Evolutionary conservation across 2,113 vertebrate species (phyloP).

Genomic region (Gavialis gangeticus): DNA sequence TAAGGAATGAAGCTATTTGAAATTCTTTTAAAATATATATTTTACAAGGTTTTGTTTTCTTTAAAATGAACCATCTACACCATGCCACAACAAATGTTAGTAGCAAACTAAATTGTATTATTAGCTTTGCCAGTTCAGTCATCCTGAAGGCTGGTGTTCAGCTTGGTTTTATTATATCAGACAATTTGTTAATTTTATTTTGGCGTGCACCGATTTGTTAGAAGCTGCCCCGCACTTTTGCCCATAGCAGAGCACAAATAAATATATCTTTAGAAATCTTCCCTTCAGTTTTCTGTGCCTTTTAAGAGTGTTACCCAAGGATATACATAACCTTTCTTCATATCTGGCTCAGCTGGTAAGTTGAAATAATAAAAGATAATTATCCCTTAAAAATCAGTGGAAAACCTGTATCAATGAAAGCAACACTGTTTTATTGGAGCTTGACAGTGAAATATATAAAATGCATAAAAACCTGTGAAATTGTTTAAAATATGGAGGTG

Average conservation of each 20-base stretch:
- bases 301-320: constrained; percentile 34
- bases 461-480: not conserved
- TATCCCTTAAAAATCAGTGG: not conserved
- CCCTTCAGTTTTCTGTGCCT: constrained; percentile 5
- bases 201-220: constrained; percentile 46
- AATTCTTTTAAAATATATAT: not conserved
- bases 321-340: not conserved
- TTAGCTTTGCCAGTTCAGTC: constrained; percentile 62
- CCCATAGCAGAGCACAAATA: constrained; percentile 35
- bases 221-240: not conserved
- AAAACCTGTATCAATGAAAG: not conserved
- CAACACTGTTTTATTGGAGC: not conserved
- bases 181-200: constrained; percentile 63
- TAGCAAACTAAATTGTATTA: constrained; percentile 42
- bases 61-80: accelerated
- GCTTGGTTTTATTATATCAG: constrained; percentile 59
- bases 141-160: constrained; percentile 58
- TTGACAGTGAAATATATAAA: not conserved
- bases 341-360: not conserved
- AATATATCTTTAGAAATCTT: not conserved
- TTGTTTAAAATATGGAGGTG: not conserved
- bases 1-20: not conserved
- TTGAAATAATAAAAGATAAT: not conserved
- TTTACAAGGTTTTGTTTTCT: not conserved
- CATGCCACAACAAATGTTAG: constrained; percentile 55